Percentiles rank a stretch among this genome's conserved stretches.
phyloP scores from a whole-genome alignment of 2,888 invertebrate species.

The Pediacus dermestoides region DNA sequence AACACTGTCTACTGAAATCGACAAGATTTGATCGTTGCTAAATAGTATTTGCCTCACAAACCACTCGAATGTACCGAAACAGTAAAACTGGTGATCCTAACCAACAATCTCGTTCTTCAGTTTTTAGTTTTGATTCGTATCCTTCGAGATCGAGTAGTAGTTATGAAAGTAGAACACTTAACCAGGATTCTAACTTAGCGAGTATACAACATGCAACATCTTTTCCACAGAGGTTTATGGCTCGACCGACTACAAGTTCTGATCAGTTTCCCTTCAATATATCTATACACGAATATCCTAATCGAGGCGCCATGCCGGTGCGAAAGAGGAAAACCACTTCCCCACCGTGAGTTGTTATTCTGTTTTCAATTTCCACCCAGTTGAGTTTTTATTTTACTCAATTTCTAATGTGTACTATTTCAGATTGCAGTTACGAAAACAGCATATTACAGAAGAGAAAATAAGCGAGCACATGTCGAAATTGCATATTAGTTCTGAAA shows the following conservation, averaged over 20 bases:
- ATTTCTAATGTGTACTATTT: too few relatives aligned
- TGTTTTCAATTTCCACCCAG: too few relatives aligned
- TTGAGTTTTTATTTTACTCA: too few relatives aligned
- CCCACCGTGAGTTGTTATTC: conserved; percentile 40
- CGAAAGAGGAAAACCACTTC: conserved; percentile 46
- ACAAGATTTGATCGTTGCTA: too few relatives aligned
- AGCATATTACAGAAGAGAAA: conserved; percentile 78
- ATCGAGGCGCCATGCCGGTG: conserved; percentile 18
- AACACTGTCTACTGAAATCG: conserved; percentile 5
- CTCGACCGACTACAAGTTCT: too few relatives aligned
- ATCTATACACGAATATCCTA: conserved; percentile 18
- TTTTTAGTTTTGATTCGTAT: conserved; percentile 11
- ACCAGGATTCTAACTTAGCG: too few relatives aligned
- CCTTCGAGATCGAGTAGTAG: too few relatives aligned
- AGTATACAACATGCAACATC: too few relatives aligned
- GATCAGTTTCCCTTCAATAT: conserved; percentile 36
- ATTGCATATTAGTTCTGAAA: conserved; percentile 62
- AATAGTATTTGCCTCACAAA: conserved; percentile 4
- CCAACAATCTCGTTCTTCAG: conserved; percentile 34
- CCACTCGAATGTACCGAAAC: conserved; percentile 30
- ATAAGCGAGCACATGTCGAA: conserved; percentile 77
- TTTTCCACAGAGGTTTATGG: too few relatives aligned
- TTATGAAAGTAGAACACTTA: too few relatives aligned
- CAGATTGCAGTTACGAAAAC: conserved; percentile 56
- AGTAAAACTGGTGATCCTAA: conserved; percentile 43